Base-by-base conservation (phyloP, 2,113 vertebrate genomes). In the Leptocoma aspasia region DNA sequence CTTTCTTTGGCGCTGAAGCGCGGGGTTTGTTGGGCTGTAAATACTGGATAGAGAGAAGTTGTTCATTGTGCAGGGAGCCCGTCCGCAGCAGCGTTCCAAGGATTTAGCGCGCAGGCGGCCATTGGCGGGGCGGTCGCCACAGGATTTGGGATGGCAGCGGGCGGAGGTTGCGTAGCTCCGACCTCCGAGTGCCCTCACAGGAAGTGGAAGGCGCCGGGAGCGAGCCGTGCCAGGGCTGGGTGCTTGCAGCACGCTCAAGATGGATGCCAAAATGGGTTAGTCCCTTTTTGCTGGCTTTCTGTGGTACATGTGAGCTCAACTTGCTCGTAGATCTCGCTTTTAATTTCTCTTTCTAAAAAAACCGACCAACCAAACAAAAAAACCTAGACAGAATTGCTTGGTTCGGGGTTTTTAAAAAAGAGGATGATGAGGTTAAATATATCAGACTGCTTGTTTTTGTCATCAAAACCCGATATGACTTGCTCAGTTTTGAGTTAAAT, bases 241-340 rank as follows among this genome's bases (percentile, higher is more conserved):
- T 84, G 97, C 90, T 35, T 65, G 97, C 97, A 37, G 96, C 96
- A 96, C 95, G 80, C 97, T 97, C 98, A 98, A 98, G 97, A 99
- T 99, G 99, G 99, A 99, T 97, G 98, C 98, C 98, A 98, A 98
- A 97, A 97, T 88, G 97, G 99, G 99, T 99, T 85, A 98, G 99
- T 99, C 41, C 80, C 61, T 41, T 84, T 75, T 39, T 37, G 41
- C 68, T 52, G 57, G 10, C 82, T 86, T 31, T 31, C 69, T 31
- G 13, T 30, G 3, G 0, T 19, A 9, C 66, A 2, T 1, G 26
- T 7, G 12, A 24, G 6, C n/a, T 14, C 7, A 13, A 1, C 52
- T 18, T 2, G 53, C 33, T 52, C 11, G 49, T 57, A 9, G 63
- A 14, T 13, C 59, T 56, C 7, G 66, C 54, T 92, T 72, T 52